These are phyloP conservation scores for Druceiella hillmani DNA, from an alignment of 2,888 invertebrate species.

Conservation along the genomic window DNA sequence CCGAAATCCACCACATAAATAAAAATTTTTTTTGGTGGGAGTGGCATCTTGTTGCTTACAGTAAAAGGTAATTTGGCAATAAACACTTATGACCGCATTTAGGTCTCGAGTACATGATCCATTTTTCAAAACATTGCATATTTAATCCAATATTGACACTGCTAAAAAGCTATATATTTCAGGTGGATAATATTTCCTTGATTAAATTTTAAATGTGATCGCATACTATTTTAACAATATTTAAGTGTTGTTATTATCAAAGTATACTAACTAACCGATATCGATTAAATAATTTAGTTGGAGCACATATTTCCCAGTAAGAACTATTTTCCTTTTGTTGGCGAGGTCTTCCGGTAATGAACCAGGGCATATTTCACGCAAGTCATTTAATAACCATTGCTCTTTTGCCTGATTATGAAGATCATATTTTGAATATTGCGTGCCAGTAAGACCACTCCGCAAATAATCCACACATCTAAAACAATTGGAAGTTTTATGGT, in stretches of 20 bases:
- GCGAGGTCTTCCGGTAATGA: conserved; percentile 54
- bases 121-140: no score
- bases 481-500: neutral
- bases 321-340: conserved; percentile 36
- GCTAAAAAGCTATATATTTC: no score
- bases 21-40: no score
- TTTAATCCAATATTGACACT: no score
- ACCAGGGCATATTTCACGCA: conserved; percentile 57
- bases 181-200: no score
- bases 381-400: conserved; percentile 62
- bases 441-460: conserved; percentile 37
- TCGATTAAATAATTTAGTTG: conserved; percentile 58
- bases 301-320: conserved; percentile 53
- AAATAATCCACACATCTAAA: conserved; percentile 52
- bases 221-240: conserved; percentile 37
- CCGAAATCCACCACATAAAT: no score
- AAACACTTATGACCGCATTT: no score
- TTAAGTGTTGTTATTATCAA: conserved; percentile 32
- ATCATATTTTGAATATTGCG: conserved; percentile 38
- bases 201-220: conserved; percentile 32
- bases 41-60: no score
- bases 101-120: no score
- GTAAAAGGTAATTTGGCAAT: no score
- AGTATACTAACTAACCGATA: conserved; percentile 49
- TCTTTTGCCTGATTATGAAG: conserved; percentile 54